phyloP scores from a whole-genome alignment of 2,888 invertebrate genomes.

The Andrena dorsata region DNA sequence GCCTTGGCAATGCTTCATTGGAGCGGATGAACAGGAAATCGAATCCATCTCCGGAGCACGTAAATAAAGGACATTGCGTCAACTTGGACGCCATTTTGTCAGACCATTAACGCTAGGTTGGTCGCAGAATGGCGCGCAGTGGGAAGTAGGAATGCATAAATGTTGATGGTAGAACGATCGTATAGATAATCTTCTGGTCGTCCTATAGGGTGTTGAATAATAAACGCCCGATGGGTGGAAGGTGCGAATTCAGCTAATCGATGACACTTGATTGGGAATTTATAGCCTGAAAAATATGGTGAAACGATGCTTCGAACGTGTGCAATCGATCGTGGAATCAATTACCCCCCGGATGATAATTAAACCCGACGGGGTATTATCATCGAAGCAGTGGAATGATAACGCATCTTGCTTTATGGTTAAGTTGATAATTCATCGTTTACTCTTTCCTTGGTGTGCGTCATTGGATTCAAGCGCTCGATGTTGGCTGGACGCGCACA shows the following conservation, averaged over 20 bases:
- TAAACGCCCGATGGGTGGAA: no score
- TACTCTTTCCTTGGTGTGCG: slow-evolving; percentile 7
- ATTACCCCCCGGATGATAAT: slow-evolving; percentile 28
- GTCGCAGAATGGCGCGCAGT: background rate
- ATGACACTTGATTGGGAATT: no score
- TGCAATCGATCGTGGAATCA: slow-evolving; percentile 17
- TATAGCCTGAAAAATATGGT: no score
- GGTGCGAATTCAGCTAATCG: no score
- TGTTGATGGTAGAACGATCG: background rate
- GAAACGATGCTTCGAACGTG: no score
- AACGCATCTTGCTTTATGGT: background rate
- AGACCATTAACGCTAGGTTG: slow-evolving; percentile 34
- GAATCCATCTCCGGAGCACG: slow-evolving; percentile 49
- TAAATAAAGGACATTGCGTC: slow-evolving; percentile 47
- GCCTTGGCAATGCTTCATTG: slow-evolving; percentile 66
- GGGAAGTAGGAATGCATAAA: background rate
- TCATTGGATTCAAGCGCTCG: no score
- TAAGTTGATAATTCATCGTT: slow-evolving; percentile 36
- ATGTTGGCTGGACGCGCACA: slow-evolving; percentile 4
- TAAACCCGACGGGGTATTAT: slow-evolving; percentile 30
- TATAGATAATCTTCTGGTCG: background rate
- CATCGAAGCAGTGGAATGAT: slow-evolving; percentile 16
- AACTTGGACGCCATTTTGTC: slow-evolving; percentile 12
- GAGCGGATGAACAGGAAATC: slow-evolving; percentile 61
- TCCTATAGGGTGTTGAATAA: background rate